Percentiles rank a stretch among this genome's conserved stretches.
Evolutionary conservation across 2,797 vertebrate species (phyloP).

Genomic region (Schizopygopsis pylzovi): DNA sequence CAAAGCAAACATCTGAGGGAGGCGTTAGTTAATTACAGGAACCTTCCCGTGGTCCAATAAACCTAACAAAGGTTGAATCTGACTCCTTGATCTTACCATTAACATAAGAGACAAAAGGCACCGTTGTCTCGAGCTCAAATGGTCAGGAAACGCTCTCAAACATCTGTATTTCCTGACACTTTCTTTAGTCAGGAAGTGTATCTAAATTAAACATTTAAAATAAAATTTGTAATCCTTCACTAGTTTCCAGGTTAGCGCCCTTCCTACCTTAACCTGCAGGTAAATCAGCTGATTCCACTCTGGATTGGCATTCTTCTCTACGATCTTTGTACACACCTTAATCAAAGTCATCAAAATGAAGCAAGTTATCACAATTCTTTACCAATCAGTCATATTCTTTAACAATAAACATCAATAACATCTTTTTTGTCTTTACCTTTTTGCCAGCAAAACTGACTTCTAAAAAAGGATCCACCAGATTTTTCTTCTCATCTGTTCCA

Average conservation of each 20-base stretch:
- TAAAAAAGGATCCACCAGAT: conserved; percentile 88
- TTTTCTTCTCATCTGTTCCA: conserved; percentile 84
- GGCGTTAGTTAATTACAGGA: no score
- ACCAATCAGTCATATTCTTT: not conserved
- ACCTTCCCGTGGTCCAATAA: no score
- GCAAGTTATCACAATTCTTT: not conserved
- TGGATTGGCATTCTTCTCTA: conserved; percentile 89
- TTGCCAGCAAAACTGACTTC: conserved; percentile 89
- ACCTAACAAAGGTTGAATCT: no score
- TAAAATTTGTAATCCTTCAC: no score
- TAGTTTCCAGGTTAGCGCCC: not conserved
- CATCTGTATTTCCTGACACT: no score
- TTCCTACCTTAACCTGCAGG: conserved; percentile 85
- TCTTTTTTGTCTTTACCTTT: conserved; percentile 73
- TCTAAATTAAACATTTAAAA: no score
- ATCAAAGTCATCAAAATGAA: not conserved
- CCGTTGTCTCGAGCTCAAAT: no score
- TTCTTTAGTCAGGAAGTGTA: no score
- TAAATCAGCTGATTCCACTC: conserved; percentile 87
- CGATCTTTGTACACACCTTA: conserved; percentile 84
- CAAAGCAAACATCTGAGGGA: no score
- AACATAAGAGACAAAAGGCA: no score
- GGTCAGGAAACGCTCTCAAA: no score
- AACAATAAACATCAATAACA: not conserved
- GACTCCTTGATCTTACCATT: no score